Percentiles rank a stretch among this genome's conserved stretches.
These are phyloP conservation scores for Oryzias dopingdopingensis DNA, from an alignment of 2,797 vertebrate genomes.

Conservation along the genomic window DNA sequence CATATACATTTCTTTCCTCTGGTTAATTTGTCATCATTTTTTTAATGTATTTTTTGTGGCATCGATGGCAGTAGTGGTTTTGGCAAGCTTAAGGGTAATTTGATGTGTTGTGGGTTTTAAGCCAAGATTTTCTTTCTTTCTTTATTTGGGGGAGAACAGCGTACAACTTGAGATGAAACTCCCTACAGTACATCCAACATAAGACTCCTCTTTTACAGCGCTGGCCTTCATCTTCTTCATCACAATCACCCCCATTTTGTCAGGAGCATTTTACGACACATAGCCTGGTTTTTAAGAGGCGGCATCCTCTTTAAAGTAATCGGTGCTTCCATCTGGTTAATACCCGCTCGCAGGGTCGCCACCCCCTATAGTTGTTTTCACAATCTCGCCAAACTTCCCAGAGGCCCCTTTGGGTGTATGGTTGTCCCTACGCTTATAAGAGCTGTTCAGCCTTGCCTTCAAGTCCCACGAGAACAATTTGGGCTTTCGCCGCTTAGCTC, in stretches of 20 bases:
- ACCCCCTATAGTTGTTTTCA: constrained; percentile 39
- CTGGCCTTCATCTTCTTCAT: constrained; percentile 40
- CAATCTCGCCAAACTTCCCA: constrained; percentile 42
- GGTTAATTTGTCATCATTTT: constrained; percentile 58
- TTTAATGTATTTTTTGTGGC: constrained; percentile 41
- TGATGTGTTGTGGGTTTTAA: constrained; percentile 36
- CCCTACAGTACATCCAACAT: no score
- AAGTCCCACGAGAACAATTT: constrained; percentile 7
- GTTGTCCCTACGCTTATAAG: constrained; percentile 26
- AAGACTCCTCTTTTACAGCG: constrained; percentile 3
- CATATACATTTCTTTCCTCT: constrained; percentile 39
- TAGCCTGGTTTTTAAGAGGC: constrained; percentile 65
- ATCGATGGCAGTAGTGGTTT: constrained; percentile 54
- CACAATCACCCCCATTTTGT: constrained; percentile 36
- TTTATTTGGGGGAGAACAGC: constrained; percentile 43
- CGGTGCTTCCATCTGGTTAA: constrained; percentile 75
- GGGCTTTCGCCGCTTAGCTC: constrained; percentile 46
- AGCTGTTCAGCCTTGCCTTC: constrained; percentile 23
- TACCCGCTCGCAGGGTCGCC: constrained; percentile 37
- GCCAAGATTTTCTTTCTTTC: constrained; percentile 32
- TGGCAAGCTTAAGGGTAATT: constrained; percentile 51
- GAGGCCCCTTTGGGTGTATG: constrained; percentile 42
- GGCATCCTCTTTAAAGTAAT: constrained; percentile 66
- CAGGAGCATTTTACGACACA: constrained; percentile 48
- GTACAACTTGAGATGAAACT: constrained; percentile 44